phyloP scores from a whole-genome alignment of 2,797 vertebrate species.

The Gallinago stenura region DNA sequence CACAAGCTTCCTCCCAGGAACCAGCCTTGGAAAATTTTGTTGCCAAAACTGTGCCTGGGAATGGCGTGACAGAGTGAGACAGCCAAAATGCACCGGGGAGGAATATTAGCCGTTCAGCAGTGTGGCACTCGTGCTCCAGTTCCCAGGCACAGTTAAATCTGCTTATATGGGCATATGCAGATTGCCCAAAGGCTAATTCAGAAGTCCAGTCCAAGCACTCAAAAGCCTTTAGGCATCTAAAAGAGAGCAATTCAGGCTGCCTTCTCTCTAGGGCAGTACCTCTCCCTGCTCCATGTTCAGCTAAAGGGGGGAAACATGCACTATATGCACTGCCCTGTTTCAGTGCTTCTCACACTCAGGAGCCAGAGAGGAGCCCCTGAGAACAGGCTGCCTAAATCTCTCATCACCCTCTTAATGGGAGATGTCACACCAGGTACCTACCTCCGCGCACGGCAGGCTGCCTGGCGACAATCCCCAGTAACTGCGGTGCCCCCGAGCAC shows the following conservation, averaged over 20 bases:
- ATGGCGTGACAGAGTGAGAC: accelerated
- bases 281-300: background rate
- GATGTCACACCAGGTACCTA: background rate
- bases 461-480: background rate
- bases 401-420: background rate
- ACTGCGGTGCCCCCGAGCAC: accelerated
- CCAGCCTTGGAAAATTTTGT: background rate
- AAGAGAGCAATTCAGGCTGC: background rate
- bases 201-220: background rate
- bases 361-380: background rate
- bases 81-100: background rate
- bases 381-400: conserved; percentile 23
- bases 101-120: background rate
- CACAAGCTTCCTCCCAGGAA: background rate
- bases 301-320: background rate
- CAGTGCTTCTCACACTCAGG: background rate
- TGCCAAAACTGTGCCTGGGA: background rate
- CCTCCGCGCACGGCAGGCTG: background rate
- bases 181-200: background rate
- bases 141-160: background rate
- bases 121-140: background rate
- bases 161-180: accelerated
- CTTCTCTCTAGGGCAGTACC: accelerated
- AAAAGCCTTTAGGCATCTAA: background rate
- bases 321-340: accelerated